A percentile compares a stretch with the other conserved stretches of the same genome.
Evolutionary conservation across 2,888 invertebrate species (phyloP).

Genomic region (Petrophora chlorosata): DNA sequence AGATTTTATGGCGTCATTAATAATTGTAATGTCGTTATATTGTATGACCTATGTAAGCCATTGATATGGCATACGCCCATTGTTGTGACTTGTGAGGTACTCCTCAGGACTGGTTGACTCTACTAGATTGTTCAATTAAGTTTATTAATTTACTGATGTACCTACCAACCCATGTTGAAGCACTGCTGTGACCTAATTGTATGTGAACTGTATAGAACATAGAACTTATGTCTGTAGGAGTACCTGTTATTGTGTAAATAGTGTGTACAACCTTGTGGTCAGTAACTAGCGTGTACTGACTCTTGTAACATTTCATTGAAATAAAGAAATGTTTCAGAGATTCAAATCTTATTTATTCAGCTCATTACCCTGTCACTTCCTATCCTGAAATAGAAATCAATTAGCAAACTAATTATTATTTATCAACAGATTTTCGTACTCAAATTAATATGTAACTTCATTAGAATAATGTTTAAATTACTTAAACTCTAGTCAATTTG

Average conservation of each 20-base stretch:
- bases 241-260: conserved; percentile 49
- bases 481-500: no score
- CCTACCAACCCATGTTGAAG: conserved; percentile 10
- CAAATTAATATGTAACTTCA: no score
- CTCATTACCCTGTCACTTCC: conserved; percentile 43
- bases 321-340: conserved; percentile 75
- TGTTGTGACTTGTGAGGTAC: conserved; percentile 22
- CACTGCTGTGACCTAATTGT: conserved; percentile 20
- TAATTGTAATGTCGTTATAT: conserved; percentile 24
- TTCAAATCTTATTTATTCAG: conserved; percentile 64
- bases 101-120: neutral
- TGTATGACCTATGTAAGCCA: conserved; percentile 26
- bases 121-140: conserved; percentile 34
- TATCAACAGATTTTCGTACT: no score
- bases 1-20: conserved; percentile 43
- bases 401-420: neutral
- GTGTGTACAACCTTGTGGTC: conserved; percentile 49
- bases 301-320: conserved; percentile 68
- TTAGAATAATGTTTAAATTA: no score
- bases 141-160: conserved; percentile 42
- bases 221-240: conserved; percentile 25
- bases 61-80: conserved; percentile 6
- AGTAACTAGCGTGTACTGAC: conserved; percentile 55
- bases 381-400: conserved; percentile 18
- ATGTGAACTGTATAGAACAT: conserved; percentile 12